phyloP scores from a whole-genome alignment of 2,113 vertebrate species.

The Potamarius usumacintae region DNA sequence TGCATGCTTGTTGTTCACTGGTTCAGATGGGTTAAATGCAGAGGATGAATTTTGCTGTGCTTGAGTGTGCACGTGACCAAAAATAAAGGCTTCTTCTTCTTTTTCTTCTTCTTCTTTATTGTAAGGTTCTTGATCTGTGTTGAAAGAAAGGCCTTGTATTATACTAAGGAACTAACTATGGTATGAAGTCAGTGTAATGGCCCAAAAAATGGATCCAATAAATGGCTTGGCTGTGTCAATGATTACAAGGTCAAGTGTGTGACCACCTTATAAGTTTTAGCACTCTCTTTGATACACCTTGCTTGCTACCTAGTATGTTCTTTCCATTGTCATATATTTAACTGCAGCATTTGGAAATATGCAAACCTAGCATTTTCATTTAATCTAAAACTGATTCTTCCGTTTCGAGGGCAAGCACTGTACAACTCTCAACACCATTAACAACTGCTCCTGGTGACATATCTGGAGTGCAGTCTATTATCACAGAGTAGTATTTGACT shows the following conservation, averaged over 20 bases:
- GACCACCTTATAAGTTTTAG: neutral
- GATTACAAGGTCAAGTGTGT: neutral
- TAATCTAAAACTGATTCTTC: neutral
- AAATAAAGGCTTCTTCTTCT: too few relatives aligned
- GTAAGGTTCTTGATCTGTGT: neutral
- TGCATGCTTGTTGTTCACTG: too few relatives aligned
- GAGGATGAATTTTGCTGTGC: too few relatives aligned
- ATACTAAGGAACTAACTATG: neutral
- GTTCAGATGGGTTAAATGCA: too few relatives aligned
- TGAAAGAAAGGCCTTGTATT: neutral
- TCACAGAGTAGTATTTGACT: neutral
- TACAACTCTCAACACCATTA: neutral
- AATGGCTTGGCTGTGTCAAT: neutral
- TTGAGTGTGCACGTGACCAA: too few relatives aligned
- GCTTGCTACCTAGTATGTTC: neutral
- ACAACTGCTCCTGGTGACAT: neutral
- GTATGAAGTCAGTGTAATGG: neutral
- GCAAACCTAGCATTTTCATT: neutral
- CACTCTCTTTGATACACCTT: neutral
- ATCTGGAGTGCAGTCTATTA: neutral
- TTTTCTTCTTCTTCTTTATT: neutral
- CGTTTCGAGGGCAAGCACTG: neutral
- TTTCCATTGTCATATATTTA: neutral
- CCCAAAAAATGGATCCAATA: neutral
- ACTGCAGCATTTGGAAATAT: neutral